Evolutionary conservation across 2,113 vertebrate genomes (phyloP).

Genomic region (Astatotilapia flaviijosephi): DNA sequence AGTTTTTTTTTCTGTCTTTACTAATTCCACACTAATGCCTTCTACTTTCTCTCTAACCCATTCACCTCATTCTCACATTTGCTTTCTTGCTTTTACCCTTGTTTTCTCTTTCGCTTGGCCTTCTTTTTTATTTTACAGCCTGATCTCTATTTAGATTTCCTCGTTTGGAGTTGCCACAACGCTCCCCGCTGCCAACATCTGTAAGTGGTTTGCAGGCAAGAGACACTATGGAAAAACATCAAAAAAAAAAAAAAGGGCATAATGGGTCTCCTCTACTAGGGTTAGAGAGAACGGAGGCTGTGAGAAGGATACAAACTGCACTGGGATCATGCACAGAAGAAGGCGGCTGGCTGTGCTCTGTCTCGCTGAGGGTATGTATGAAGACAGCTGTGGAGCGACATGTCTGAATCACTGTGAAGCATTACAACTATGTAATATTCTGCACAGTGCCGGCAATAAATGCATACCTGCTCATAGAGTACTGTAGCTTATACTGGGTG

Average conservation of each 20-base stretch:
- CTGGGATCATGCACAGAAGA: conserved; percentile 23
- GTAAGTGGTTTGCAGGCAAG: conserved; percentile 68
- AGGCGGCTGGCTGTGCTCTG: not conserved
- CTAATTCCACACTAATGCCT: conserved; percentile 21
- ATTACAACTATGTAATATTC: not conserved
- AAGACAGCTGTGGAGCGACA: not conserved
- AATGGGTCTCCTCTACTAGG: conserved; percentile 29
- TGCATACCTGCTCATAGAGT: not conserved
- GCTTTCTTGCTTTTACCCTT: conserved; percentile 19
- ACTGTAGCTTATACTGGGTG: not conserved
- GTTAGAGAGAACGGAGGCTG: conserved; percentile 34
- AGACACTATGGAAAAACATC: conserved; percentile 67
- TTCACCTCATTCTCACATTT: conserved; percentile 25
- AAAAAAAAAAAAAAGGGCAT: conserved; percentile 35
- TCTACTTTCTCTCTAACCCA: not conserved
- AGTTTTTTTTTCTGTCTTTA: not conserved
- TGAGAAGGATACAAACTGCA: conserved; percentile 22
- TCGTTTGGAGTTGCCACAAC: conserved; percentile 71
- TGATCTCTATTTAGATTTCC: conserved; percentile 74
- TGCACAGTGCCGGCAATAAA: not conserved
- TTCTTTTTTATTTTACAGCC: conserved; percentile 66
- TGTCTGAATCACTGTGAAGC: not conserved
- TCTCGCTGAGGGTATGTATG: not conserved
- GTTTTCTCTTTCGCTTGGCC: conserved; percentile 40
- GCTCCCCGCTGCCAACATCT: conserved; percentile 72